Evolutionary conservation across 2,113 vertebrate species (phyloP).

Genomic region (Daphoenositta chrysoptera): DNA sequence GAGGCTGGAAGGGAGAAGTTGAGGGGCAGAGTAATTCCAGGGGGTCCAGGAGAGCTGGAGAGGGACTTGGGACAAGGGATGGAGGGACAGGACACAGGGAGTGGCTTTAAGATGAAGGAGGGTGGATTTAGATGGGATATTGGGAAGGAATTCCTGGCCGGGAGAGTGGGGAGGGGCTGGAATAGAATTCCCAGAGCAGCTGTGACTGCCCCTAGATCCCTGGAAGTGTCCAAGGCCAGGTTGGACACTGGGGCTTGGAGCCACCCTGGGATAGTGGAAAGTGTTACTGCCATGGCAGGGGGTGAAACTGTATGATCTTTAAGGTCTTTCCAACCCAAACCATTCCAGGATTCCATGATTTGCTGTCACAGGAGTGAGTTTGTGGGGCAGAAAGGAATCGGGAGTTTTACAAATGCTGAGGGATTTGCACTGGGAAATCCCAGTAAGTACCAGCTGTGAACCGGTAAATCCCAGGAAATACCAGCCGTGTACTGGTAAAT

Average conservation of each 20-base stretch:
- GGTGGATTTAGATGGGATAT: fast-evolving
- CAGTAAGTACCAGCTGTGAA: not conserved
- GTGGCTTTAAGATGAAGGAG: not conserved
- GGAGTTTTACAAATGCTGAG: not conserved
- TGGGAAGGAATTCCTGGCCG: not conserved
- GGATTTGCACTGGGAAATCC: not conserved
- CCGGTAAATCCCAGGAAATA: not conserved
- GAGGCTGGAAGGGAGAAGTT: not conserved
- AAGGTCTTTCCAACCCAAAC: not conserved
- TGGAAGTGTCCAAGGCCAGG: not conserved
- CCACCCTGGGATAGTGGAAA: not conserved
- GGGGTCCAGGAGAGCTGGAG: not conserved
- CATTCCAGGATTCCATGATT: not conserved
- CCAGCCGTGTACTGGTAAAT: not conserved
- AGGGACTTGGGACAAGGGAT: not conserved
- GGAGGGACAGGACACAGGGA: not conserved
- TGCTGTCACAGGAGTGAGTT: not conserved
- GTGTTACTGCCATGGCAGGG: not conserved
- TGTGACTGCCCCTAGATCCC: not conserved
- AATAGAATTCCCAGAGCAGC: fast-evolving
- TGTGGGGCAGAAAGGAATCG: not conserved
- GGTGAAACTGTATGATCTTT: fast-evolving
- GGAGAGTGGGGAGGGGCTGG: fast-evolving
- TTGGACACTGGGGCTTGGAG: fast-evolving
- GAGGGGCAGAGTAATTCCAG: not conserved